A percentile compares a stretch with the other conserved stretches of the same genome.
These are phyloP conservation scores for human DNA, from an alignment of 2,113 vertebrate genomes.

Conservation along the genomic window GRCh38 chr13:74918501-74919000, in stretches of 20 bases:
- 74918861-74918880: background rate
- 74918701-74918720: background rate
- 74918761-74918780: background rate
- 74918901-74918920: constrained; percentile 4
- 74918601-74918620: background rate
- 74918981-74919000: background rate
- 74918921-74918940: background rate
- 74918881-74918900: background rate
- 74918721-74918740: background rate
- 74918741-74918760: background rate
- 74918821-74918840: background rate
- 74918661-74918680: background rate
- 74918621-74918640: background rate
- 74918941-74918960: background rate
- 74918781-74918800: background rate
- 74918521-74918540: background rate
- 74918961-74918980: background rate
- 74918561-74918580: background rate
- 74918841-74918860: background rate
- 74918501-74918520: background rate
- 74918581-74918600: background rate
- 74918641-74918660: background rate
- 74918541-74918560: background rate
- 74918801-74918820: background rate
- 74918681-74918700: background rate